A percentile compares a stretch with the other conserved stretches of the same genome.
Conservation (phyloP, 2,888 invertebrate species). For the Macrosoma leucophasiata region DNA sequence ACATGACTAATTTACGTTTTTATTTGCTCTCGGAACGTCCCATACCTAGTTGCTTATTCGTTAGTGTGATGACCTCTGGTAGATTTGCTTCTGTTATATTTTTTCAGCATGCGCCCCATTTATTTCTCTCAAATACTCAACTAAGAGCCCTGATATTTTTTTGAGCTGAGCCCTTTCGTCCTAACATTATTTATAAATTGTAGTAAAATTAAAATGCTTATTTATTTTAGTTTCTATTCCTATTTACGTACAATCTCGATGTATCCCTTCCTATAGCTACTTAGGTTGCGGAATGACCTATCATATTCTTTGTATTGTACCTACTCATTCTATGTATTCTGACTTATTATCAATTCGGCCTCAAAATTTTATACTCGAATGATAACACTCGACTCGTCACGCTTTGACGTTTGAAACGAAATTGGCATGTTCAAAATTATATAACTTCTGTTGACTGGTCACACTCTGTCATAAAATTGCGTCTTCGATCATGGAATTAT, state of each 20-base stretch:
- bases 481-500: too few species aligned
- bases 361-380: constrained; percentile 40
- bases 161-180: too few species aligned
- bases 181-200: too few species aligned
- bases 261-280: background rate
- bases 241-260: constrained; percentile 1
- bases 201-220: too few species aligned
- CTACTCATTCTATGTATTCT: constrained; percentile 47
- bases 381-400: constrained; percentile 29
- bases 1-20: constrained; percentile 26
- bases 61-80: constrained; percentile 20
- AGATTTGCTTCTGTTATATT: constrained; percentile 28
- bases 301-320: constrained; percentile 26
- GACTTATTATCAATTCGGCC: constrained; percentile 38
- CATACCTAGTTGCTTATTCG: constrained; percentile 36
- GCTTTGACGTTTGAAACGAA: constrained; percentile 30
- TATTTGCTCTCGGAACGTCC: constrained; percentile 43
- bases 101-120: constrained; percentile 37
- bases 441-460: constrained; percentile 28
- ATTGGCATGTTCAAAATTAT: constrained; percentile 46
- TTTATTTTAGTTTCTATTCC: too few species aligned
- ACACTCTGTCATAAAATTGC: constrained; percentile 46
- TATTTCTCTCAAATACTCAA: too few species aligned
- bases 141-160: too few species aligned
- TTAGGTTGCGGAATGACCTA: constrained; percentile 24